Conservation (phyloP, 2,797 vertebrate species). For the Pygocentrus nattereri region DNA sequence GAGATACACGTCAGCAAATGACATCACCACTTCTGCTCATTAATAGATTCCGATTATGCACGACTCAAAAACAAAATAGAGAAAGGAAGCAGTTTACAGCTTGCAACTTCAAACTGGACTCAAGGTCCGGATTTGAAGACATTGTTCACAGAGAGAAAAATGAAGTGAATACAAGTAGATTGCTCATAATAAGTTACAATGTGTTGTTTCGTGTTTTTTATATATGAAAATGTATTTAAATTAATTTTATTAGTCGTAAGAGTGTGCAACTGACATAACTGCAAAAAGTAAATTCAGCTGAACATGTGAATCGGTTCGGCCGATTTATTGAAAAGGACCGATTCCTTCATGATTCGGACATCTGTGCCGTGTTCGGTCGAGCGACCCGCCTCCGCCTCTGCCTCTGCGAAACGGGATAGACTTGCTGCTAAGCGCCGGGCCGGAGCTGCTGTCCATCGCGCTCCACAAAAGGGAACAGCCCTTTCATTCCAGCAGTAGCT, state of each 20-base stretch:
- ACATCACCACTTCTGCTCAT: not conserved
- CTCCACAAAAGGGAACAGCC: slow-evolving; percentile 67
- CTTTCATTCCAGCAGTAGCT: slow-evolving; percentile 63
- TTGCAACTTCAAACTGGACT: no score
- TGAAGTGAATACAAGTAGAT: no score
- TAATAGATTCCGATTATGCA: no score
- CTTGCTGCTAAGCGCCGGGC: slow-evolving; percentile 70
- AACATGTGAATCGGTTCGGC: not conserved
- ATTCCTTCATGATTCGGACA: not conserved
- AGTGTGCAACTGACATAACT: no score
- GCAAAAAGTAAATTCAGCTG: not conserved
- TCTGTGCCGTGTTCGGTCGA: slow-evolving; percentile 53
- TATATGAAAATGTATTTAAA: no score
- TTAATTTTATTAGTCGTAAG: no score
- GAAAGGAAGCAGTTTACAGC: no score
- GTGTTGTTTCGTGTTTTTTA: no score
- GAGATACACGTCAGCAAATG: not conserved
- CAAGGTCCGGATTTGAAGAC: no score
- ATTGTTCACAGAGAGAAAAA: no score
- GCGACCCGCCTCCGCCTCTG: slow-evolving; percentile 72
- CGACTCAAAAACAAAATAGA: no score
- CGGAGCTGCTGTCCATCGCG: slow-evolving; percentile 70
- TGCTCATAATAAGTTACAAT: no score
- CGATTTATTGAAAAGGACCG: not conserved
- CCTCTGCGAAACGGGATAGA: slow-evolving; percentile 72